Evolutionary conservation across 1,140 invertebrate genomes (phyloP).

Genomic region (Heliothis subflexa): DNA sequence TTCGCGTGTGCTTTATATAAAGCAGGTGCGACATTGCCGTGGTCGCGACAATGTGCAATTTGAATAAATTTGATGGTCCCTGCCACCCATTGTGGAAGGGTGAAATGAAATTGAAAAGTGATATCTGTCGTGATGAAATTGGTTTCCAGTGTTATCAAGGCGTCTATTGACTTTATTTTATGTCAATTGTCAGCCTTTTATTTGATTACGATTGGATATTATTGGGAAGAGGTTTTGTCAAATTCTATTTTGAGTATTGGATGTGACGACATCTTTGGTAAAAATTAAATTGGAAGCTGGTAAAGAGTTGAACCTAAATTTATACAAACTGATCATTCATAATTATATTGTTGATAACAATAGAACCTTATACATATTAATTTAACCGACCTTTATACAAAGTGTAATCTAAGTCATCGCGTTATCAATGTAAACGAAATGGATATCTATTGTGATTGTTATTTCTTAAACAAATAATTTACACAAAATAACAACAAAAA

Average conservation of each 20-base stretch:
- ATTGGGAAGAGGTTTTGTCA: background rate
- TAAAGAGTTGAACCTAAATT: too few species aligned
- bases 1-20: constrained; percentile 10
- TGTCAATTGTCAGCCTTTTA: background rate
- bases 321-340: too few species aligned
- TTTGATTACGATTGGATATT: constrained; percentile 22
- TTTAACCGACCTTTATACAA: too few species aligned
- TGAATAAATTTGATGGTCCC: constrained; percentile 82
- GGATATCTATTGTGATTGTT: background rate
- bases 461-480: background rate
- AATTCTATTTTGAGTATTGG: background rate
- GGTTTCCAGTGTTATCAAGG: constrained; percentile 70
- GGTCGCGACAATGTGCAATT: constrained; percentile 76
- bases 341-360: background rate
- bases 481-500: background rate
- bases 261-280: too few species aligned
- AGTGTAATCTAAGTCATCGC: too few species aligned
- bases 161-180: constrained; percentile 54
- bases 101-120: constrained; percentile 75
- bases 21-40: constrained; percentile 54
- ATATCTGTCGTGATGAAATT: constrained; percentile 75
- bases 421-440: too few species aligned
- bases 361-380: background rate
- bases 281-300: too few species aligned
- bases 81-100: constrained; percentile 65